Base-by-base conservation (phyloP, 2,113 vertebrate genomes). In the Halcyon malimbica region DNA sequence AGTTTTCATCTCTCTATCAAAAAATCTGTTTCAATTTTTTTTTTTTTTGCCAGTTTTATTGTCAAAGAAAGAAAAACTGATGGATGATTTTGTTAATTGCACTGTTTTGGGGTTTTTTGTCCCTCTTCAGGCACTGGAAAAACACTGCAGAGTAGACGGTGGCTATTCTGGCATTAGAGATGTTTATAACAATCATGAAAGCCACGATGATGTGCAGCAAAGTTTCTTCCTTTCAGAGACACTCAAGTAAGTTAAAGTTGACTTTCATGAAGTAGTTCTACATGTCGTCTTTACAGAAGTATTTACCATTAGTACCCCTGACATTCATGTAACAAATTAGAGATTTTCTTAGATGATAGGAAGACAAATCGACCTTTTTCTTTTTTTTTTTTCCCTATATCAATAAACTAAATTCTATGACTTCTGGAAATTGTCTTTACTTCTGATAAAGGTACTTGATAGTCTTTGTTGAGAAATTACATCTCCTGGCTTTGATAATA, bases 151-250 rank as follows among this genome's bases (percentile, higher is more conserved):
- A 94, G 98, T 99, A 23, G 99, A 99, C 0, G 99, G 98, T 37
- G 99, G 99, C 81, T 99, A 99, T 97, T 99, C 99, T 23, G 99
- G 99, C 48, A 77, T 99, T 53, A 98, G 98, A 77, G 99, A 99
- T 63, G 99, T 99, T 94, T 99, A 99, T 95, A 97, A 95, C 26
- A 96, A 63, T 14, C 96, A 89, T 8, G 98, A 99, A 50, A 99
- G 83, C 94, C 98, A 99, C 16, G 99, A 99, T 8, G 99, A 99
- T 7, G 99, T 99, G 16, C 99, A 99, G 85, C 99, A 99, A 97
- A 99, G 99, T 96, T 99, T 99, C 98, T 99, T 98, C 98, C 97
- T 99, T 94, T 99, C 99, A 25, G 99, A 99, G 97, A 99, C 99
- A 2, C 98, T 99, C 73, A 99, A 99, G 99, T 99, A 98, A 99